Percentiles rank a stretch among this genome's conserved stretches.
These are phyloP conservation scores for Drosophila niveifrons DNA, from an alignment of 2,888 invertebrate genomes.

Conservation along the genomic window DNA sequence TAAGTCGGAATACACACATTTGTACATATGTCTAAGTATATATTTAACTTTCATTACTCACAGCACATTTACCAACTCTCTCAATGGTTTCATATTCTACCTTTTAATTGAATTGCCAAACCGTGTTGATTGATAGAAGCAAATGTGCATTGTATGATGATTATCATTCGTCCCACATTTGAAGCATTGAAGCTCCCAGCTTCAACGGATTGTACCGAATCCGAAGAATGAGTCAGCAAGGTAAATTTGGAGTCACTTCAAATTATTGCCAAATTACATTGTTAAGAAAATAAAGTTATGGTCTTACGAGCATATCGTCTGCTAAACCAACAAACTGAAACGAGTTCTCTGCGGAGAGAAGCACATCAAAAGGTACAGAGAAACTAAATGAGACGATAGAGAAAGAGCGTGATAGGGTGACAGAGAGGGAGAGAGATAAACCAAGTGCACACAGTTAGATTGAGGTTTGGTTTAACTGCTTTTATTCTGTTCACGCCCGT, in stretches of 20 bases:
- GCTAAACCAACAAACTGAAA: constrained; percentile 27
- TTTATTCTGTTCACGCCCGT: constrained; percentile 29
- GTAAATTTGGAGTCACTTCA: constrained; percentile 7
- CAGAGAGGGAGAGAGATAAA: constrained; percentile 3
- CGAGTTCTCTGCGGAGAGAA: constrained; percentile 31
- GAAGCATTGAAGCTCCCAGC: not conserved
- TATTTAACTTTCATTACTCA: constrained; percentile 32
- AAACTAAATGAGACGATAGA: constrained; percentile 1
- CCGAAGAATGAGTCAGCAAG: constrained; percentile 21
- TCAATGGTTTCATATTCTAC: constrained; percentile 17
- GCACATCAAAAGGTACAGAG: constrained; percentile 11
- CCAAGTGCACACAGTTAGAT: constrained; percentile 50
- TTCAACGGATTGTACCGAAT: not conserved
- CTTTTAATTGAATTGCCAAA: constrained; percentile 11
- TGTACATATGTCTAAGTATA: not conserved
- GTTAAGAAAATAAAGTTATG: constrained; percentile 22
- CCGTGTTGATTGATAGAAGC: constrained; percentile 11
- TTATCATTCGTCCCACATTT: constrained; percentile 22
- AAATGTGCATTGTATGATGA: constrained; percentile 15
- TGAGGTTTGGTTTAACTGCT: constrained; percentile 22
- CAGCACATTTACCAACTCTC: constrained; percentile 2
- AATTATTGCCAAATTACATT: constrained; percentile 39
- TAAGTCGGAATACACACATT: constrained; percentile 2
- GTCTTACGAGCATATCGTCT: constrained; percentile 4
- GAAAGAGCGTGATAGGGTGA: not conserved